Evolutionary conservation across 2,888 invertebrate genomes (phyloP).

Genomic region (Sphaerophoria taeniata): DNA sequence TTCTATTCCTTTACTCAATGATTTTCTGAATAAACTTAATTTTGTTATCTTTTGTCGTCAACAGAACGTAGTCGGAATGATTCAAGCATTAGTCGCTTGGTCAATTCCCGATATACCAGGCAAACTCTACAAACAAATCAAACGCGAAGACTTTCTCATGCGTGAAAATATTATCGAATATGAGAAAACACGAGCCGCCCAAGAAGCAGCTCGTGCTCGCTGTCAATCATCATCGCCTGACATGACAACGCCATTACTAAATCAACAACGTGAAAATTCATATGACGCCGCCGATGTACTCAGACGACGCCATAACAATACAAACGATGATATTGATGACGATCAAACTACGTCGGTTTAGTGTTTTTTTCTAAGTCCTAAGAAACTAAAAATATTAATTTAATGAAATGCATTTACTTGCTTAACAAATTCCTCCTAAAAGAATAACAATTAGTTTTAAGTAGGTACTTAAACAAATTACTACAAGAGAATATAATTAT

Average conservation of each 20-base stretch:
- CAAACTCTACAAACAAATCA: slow-evolving; percentile 88
- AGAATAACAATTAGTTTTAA: slow-evolving; percentile 18
- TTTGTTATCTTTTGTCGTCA: slow-evolving; percentile 60
- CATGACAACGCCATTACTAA: slow-evolving; percentile 24
- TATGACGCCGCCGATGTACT: slow-evolving; percentile 48
- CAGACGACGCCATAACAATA: slow-evolving; percentile 65
- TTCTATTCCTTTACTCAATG: too few species aligned
- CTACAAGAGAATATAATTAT: background rate
- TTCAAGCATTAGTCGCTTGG: slow-evolving; percentile 89
- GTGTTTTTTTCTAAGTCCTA: slow-evolving; percentile 31
- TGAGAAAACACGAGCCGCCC: slow-evolving; percentile 83
- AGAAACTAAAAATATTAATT: background rate
- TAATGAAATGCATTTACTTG: slow-evolving; percentile 64
- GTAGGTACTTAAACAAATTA: slow-evolving; percentile 57
- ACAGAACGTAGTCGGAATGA: slow-evolving; percentile 89
- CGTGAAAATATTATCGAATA: slow-evolving; percentile 89
- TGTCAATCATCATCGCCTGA: background rate
- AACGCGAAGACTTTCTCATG: slow-evolving; percentile 88
- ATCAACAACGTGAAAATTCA: slow-evolving; percentile 41
- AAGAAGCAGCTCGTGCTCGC: slow-evolving; percentile 24
- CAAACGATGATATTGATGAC: slow-evolving; percentile 63
- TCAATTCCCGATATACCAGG: slow-evolving; percentile 90
- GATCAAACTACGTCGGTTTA: slow-evolving; percentile 78
- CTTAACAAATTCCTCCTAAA: slow-evolving; percentile 46
- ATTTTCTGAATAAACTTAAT: too few species aligned